Base-by-base conservation (phyloP, 2,113 vertebrate species). In the Xenopus tropicalis region DNA sequence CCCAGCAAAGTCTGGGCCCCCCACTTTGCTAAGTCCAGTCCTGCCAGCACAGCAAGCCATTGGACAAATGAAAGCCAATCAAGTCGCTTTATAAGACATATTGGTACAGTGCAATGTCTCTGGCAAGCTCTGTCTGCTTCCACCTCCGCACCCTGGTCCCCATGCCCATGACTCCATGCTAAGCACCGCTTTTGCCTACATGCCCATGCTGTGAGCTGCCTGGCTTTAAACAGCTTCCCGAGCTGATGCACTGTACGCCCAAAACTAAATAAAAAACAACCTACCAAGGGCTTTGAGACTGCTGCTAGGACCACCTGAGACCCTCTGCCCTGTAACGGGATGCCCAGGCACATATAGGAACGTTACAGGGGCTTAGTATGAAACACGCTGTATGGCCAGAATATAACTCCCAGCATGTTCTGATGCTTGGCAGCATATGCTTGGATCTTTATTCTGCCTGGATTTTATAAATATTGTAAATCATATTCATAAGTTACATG, bases 121-220 rank as follows among this genome's bases (percentile, higher is more conserved):
- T 1, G 9, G 13, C 57, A 63, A 78, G 77, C 78, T 71, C 71
- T 29, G 4, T 0, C 77, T 69, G 63, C 65, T 23, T 16, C 14
- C 0, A 51, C 62, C 63, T 65, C 46, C 61, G 5, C 0, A 17
- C 61, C 74, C 71, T 71, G 0, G 5, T 79, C 74, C 78, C 80
- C 81, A 84, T 83, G 74, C 82, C 79, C 86, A 86, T 82, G 80
- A 84, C 78, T 82, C 80, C 81, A 80, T 29, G 77, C 76, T 80
- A 54, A 81, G 69, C 10, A 70, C 79, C 69, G 81, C 85, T 85
- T 37, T 87, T 79, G 79, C 80, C 75, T 78, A 79, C 81, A 72
- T 63, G 80, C 77, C 67, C 82, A 79, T 79, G 78, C 79, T 71
- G 74, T 58, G 0, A 62, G 0, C 0, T 61, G 3, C 44, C 69